Percentiles rank a stretch among this genome's conserved stretches.
Evolutionary conservation across 2,888 invertebrate genomes (phyloP).

Genomic region (Acrobasis suavella): DNA sequence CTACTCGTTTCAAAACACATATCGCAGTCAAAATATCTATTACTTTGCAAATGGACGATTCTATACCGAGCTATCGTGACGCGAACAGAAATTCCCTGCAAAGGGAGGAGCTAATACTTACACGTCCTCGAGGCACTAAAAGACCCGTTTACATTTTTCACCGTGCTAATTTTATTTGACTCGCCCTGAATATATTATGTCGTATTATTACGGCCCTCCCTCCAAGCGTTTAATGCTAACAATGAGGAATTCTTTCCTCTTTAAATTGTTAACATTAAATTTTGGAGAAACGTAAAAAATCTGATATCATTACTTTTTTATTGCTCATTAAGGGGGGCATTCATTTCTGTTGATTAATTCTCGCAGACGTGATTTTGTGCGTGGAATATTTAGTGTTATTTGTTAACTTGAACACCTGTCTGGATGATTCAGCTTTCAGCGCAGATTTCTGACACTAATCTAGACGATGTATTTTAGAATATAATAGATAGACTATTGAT

Average conservation of each 20-base stretch:
- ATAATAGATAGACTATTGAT: too few relatives aligned
- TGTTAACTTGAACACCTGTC: slow-evolving; percentile 8
- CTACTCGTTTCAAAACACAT: neutral
- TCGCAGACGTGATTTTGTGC: slow-evolving; percentile 20
- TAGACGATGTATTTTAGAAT: neutral
- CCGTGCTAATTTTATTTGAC: slow-evolving; percentile 82
- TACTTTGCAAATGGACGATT: neutral
- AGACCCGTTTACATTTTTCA: slow-evolving; percentile 80
- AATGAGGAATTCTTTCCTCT: slow-evolving; percentile 68
- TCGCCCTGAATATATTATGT: slow-evolving; percentile 80
- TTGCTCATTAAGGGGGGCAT: slow-evolving; percentile 66
- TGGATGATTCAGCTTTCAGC: neutral
- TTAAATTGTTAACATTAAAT: slow-evolving; percentile 76
- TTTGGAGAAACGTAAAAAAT: slow-evolving; percentile 66
- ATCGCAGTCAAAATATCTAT: neutral
- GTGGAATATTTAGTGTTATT: slow-evolving; percentile 12
- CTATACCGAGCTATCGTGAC: slow-evolving; percentile 1
- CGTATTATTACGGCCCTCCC: slow-evolving; percentile 74
- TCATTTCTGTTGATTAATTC: slow-evolving; percentile 48
- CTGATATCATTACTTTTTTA: slow-evolving; percentile 68
- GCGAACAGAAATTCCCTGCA: slow-evolving; percentile 44
- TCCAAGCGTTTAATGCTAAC: slow-evolving; percentile 71
- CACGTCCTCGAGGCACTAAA: slow-evolving; percentile 75
- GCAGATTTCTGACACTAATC: slow-evolving; percentile 1
- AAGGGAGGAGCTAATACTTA: slow-evolving; percentile 65